A percentile compares a stretch with the other conserved stretches of the same genome.
Conservation (phyloP, 2,888 invertebrate genomes). For the Sceliomorpha sp. region DNA sequence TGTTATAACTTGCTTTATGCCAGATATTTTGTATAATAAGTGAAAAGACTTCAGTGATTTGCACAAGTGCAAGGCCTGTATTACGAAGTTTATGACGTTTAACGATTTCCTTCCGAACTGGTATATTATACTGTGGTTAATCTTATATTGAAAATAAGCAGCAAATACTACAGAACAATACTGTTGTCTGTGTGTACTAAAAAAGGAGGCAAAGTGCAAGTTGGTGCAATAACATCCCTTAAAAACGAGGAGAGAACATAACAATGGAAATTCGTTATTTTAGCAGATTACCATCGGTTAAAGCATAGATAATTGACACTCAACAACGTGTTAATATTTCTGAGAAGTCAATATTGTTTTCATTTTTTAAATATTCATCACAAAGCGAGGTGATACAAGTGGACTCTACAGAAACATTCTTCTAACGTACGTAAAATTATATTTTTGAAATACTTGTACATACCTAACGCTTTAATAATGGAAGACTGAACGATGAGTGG, state of each 20-base stretch:
- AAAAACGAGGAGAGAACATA: conserved; percentile 5
- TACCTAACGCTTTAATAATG: conserved; percentile 56
- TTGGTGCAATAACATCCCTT: conserved; percentile 24
- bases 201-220: conserved; percentile 41
- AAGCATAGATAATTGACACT: too few species aligned
- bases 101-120: too few species aligned
- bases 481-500: conserved; percentile 39
- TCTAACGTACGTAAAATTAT: conserved; percentile 36
- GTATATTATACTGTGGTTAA: not conserved
- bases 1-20: too few species aligned
- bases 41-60: too few species aligned
- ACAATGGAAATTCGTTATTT: not conserved
- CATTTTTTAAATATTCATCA: conserved; percentile 9
- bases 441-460: conserved; percentile 51
- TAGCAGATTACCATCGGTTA: too few species aligned
- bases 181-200: not conserved
- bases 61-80: too few species aligned
- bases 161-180: not conserved
- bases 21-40: too few species aligned
- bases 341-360: not conserved
- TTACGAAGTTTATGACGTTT: too few species aligned
- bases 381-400: conserved; percentile 20
- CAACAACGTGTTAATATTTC: too few species aligned
- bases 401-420: conserved; percentile 41
- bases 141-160: not conserved